Evolutionary conservation across 2,888 invertebrate species (phyloP), one percentile per base, ranked within the genome.

Genomic region (Volucella inflata): DNA sequence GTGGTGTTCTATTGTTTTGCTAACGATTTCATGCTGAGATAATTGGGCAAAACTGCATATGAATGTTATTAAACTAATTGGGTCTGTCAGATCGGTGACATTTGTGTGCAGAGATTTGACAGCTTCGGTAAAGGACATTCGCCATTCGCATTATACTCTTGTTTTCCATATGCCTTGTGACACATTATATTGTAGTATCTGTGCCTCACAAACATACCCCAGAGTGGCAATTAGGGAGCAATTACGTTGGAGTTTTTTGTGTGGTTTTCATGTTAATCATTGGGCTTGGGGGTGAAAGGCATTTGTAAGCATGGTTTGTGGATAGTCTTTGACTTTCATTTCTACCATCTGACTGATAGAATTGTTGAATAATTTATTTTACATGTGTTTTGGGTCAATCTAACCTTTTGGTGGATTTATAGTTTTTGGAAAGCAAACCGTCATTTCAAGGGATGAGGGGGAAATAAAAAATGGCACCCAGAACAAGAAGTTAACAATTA

Each of bases 1-100:
- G 16, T 40, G 40, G 14, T 44, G 30, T 42, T 78, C 68, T 79
- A 79, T 84, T 83, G 79, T 79, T 68, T 68, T 21, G 62, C 68
- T 57, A 68, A 62, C 72, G 79, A 74, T 79, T 83, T 59, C 83
- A 79, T 79, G 74, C 57, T 12, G 68, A 70, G 79, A 79, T 74
- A 84, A 79, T 70, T 75, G 70, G 60, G 50, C 57, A 64, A 68
- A 78, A 79, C 64, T 65, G 83, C 79, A 79, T 78, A 64, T 51
- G 68, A 74, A 74, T 83, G 82, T 77, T 78, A 84, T 84, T 79
- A 79, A 79, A 79, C 79, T 84, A 84, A 84, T 84, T 84, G 83
- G 64, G 59, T 40, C 65, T 84, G 79, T 84, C 83, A 84, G 78
- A 79, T 74, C 51, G 74, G 60, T 21, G 67, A 59, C 81, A 50